A percentile compares a stretch with the other conserved stretches of the same genome.
Evolutionary conservation across 1,140 invertebrate genomes (phyloP).

Genomic region (Rhagoletis pomonella): DNA sequence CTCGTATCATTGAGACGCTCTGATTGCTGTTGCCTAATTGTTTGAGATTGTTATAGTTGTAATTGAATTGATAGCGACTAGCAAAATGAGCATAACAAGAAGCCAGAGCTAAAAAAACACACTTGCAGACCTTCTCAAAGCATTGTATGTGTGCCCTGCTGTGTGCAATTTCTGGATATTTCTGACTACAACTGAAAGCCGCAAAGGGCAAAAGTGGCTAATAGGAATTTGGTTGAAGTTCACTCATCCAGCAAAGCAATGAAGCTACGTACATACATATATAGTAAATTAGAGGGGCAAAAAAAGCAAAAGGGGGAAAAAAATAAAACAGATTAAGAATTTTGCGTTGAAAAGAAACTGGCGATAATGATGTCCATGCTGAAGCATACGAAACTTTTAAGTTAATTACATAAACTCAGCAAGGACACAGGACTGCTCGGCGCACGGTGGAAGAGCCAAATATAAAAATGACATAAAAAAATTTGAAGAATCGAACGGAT

Average conservation of each 20-base stretch:
- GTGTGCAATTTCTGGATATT: background rate
- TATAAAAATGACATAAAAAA: no score
- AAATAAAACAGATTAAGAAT: constrained; percentile 40
- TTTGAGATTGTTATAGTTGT: constrained; percentile 50
- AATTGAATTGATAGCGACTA: constrained; percentile 44
- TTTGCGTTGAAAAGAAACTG: constrained; percentile 28
- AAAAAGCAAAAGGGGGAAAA: background rate
- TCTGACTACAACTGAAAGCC: background rate
- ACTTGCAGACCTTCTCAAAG: background rate
- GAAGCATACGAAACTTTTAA: constrained; percentile 45
- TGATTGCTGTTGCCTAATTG: constrained; percentile 49
- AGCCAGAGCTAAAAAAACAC: background rate
- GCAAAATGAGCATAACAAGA: background rate
- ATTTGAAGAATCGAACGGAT: no score
- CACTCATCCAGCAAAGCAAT: constrained; percentile 27
- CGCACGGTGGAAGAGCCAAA: no score
- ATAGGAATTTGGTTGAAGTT: constrained; percentile 11
- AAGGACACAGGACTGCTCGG: no score
- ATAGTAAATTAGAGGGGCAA: background rate
- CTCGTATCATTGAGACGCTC: constrained; percentile 26
- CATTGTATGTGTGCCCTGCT: background rate
- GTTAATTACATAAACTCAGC: constrained; percentile 23
- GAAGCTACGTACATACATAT: background rate
- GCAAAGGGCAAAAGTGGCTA: constrained; percentile 27
- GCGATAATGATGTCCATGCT: constrained; percentile 29